phyloP scores from a whole-genome alignment of 2,797 vertebrate species.

The Acanthopagrus latus region DNA sequence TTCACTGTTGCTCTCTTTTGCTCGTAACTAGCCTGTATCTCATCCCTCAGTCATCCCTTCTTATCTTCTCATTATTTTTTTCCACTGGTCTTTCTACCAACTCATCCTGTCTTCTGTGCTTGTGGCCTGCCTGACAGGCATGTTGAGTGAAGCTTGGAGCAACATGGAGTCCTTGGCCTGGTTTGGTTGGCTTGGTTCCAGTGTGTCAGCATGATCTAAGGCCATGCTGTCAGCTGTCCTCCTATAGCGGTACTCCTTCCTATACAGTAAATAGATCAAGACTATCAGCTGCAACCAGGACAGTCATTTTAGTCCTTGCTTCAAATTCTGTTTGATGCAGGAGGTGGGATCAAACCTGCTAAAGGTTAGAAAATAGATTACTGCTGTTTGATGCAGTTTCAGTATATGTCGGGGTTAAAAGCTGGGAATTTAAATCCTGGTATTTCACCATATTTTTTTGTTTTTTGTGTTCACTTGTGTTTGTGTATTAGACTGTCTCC shows the following conservation, averaged over 20 bases:
- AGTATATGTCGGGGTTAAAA: background rate
- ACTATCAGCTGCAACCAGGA: constrained; percentile 14
- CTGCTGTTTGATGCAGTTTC: background rate
- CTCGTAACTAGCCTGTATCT: background rate
- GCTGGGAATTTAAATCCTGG: background rate
- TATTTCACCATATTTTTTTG: background rate
- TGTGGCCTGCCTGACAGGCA: background rate
- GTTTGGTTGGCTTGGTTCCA: background rate
- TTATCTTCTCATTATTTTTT: background rate
- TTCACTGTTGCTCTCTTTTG: background rate
- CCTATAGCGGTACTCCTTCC: constrained; percentile 10
- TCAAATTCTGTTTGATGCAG: constrained; percentile 2
- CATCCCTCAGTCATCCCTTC: constrained; percentile 4
- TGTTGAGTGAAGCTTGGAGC: constrained; percentile 22
- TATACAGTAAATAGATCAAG: constrained; percentile 13
- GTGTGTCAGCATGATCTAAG: constrained; percentile 33
- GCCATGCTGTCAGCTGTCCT: constrained; percentile 25
- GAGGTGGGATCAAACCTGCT: background rate
- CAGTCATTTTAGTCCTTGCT: background rate
- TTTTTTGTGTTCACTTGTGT: background rate
- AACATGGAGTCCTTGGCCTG: constrained; percentile 20
- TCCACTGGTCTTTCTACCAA: background rate
- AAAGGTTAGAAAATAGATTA: background rate
- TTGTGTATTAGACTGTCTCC: background rate
- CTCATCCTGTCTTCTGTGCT: background rate